A percentile compares a stretch with the other conserved stretches of the same genome.
Conservation (phyloP, 1,140 invertebrate genomes). For the Cylas formicarius region DNA sequence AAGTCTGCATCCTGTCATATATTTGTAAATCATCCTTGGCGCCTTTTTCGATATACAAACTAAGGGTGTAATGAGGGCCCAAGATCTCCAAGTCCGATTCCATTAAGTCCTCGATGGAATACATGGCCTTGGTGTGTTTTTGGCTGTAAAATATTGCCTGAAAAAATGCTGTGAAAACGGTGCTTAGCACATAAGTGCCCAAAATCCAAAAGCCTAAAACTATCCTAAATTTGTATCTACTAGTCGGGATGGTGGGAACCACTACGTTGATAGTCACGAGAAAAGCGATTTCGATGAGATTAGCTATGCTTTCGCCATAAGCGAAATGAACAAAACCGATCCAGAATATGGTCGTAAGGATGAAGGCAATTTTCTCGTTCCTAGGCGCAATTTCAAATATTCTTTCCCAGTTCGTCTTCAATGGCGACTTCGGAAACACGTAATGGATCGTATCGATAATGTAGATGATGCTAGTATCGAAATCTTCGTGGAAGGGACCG, state of each 20-base stretch:
- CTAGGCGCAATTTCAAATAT: background rate
- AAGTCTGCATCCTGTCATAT: background rate
- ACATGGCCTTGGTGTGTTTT: background rate
- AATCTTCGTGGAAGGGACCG: background rate
- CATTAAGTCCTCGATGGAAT: background rate
- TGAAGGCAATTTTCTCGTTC: background rate
- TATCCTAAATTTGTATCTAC: conserved; percentile 4
- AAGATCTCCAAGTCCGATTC: background rate
- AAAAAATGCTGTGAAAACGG: background rate
- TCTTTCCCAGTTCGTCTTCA: background rate
- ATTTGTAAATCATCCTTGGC: too few relatives aligned
- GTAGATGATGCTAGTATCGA: background rate
- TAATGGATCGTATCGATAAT: background rate
- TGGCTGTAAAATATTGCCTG: background rate
- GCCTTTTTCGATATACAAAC: background rate
- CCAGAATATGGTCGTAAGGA: background rate
- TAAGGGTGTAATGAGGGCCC: background rate
- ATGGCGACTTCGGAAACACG: background rate
- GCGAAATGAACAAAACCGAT: background rate
- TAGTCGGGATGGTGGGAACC: background rate
- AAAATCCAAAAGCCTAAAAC: conserved; percentile 1
- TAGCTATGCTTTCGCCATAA: background rate
- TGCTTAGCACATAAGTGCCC: background rate
- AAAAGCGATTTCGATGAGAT: background rate
- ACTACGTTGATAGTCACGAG: background rate